Base-by-base conservation (phyloP, 2,797 vertebrate genomes). In the Onychomys arenicola region DNA sequence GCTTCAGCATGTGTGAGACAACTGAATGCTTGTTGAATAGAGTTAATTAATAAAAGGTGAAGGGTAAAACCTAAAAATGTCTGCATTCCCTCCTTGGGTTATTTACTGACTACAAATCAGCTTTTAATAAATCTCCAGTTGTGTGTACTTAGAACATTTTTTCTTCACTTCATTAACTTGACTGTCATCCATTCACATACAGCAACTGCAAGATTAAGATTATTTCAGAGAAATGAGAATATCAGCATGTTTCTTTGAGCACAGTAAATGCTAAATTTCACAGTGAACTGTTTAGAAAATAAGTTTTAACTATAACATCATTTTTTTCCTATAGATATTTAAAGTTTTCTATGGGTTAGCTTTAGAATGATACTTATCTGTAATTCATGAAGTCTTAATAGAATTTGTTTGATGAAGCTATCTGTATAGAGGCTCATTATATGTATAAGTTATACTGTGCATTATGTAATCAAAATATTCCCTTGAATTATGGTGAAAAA, bases 401-500 rank as follows among this genome's bases (percentile, higher is more conserved):
- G 73, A 63, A 61, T 52, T 49, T 67, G 0, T 49, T 75, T 78
- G 63, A 90, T 91, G 86, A 93, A 77, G 11, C 65, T 89, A 52
- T 90, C 89, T 92, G 5, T 46, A 37, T 83, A 89, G 2, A 71
- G 91, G 25, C 11, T 34, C 49, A 11, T 59, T 89, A 52, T 32
- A 69, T 82, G 63, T 13, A 67, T 75, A 46, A 32, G 89, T 65
- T 95, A 2, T 83, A 89, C 83, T 87, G 12, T 71, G 71, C 71
- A 81, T 84, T 93, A 23, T 43, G 61, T 32, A 69, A 67, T 92
- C 93, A 77, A 96, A 95, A 97, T 78, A 10, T 2, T 55, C 1
- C 23, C 97, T 65, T 69, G 93, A 90, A 95, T 61, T 29, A 57
- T 21, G 73, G 2, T 55, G 81, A 82, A 86, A 94, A 46, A 96